phyloP scores from a whole-genome alignment of 2,888 invertebrate genomes.

The Omphaloscelis lunosa region DNA sequence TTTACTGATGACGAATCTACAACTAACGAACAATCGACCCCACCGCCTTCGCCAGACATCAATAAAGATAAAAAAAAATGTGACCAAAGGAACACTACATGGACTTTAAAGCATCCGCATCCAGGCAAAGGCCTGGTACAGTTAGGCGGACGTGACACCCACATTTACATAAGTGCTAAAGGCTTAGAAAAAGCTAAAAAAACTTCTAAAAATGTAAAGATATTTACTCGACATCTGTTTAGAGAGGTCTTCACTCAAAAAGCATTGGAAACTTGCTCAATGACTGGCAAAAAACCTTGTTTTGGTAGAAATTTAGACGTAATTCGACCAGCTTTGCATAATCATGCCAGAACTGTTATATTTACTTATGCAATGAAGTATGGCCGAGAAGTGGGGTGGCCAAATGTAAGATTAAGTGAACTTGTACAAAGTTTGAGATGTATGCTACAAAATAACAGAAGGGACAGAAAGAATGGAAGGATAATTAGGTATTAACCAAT shows the following conservation, averaged over 20 bases:
- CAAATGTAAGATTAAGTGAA: background rate
- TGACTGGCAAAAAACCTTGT: background rate
- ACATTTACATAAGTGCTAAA: background rate
- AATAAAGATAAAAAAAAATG: background rate
- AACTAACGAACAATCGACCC: background rate
- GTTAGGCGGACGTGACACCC: background rate
- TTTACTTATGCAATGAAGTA: slow-evolving; percentile 14
- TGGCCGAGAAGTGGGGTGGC: background rate
- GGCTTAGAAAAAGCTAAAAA: background rate
- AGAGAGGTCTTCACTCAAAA: slow-evolving; percentile 13
- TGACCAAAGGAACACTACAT: background rate
- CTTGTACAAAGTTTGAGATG: slow-evolving; percentile 3
- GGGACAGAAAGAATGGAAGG: background rate
- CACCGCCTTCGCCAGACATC: background rate
- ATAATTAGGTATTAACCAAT: background rate
- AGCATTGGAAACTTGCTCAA: slow-evolving; percentile 22
- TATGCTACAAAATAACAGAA: background rate
- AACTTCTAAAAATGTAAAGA: background rate
- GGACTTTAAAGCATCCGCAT: slow-evolving; percentile 11
- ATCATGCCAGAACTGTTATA: slow-evolving; percentile 1
- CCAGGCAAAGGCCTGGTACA: background rate
- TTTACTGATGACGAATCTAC: slow-evolving; percentile 14
- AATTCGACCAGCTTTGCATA: slow-evolving; percentile 1
- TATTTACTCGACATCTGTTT: slow-evolving; percentile 11
- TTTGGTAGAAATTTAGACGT: background rate